Base-by-base conservation (phyloP, 2,888 invertebrate genomes). In the Mactromeris polynyma region DNA sequence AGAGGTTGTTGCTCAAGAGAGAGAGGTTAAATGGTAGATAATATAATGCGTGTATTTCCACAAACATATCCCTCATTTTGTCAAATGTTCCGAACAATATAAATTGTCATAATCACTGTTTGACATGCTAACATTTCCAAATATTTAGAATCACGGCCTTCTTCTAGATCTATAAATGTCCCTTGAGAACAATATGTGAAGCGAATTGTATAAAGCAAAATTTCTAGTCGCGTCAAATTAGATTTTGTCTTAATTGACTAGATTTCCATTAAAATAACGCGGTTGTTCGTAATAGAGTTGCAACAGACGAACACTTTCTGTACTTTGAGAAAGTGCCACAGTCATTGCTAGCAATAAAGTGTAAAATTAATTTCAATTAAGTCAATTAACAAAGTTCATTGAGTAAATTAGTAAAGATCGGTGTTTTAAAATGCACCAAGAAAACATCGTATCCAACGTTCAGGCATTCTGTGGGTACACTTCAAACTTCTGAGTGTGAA, bases 201-300 rank as follows among this genome's bases (percentile, higher is more conserved):
- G 26, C 58, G n/a, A 64, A 26, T 64, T 64, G 21, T 64, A 64
- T 64, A 64, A 64, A 64, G 58, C 58, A 64, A 64, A 64, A 64
- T 26, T 11, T 64, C n/a, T 64, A 4, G 58, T 64, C 58, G n/a
- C 26, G 58, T 73, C 73, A 33, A 73, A 73, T 73, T 33, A 73
- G 36, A 73, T 36, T 21, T 36, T 36, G 36, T 73, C 36, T 73
- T 36, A 73, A 73, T 33, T 73, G 33, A 36, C 19, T 33, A 3
- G 73, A 73, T 33, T 36, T 73, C 36, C 73, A 33, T 17, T 73
- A 17, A 73, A 4, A 0, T 33, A 36, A 73, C 26, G 31, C 4
- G 73, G 14, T 73, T 36, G 36, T 69, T 69, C 31, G 36, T 33
- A 73, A 11, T 33, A 36, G 4, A 73, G 26, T 36, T 33, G 31